Evolutionary conservation across 2,797 vertebrate species (phyloP).

Genomic region (Gila robusta): DNA sequence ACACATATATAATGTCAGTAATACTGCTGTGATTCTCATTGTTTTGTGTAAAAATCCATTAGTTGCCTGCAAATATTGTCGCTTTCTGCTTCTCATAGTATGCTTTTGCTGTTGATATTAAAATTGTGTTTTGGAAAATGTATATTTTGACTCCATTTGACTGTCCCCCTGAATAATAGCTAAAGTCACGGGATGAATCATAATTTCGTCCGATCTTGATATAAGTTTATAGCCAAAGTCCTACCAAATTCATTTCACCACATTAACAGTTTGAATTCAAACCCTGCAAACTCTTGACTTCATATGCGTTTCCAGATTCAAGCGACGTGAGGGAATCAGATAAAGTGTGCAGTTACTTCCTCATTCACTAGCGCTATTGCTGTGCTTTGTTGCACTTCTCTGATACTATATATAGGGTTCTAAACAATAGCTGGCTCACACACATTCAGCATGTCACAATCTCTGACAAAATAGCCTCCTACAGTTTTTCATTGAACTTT

Average conservation of each 20-base stretch:
- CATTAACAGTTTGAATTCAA: background rate
- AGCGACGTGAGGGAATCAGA: background rate
- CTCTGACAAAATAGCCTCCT: background rate
- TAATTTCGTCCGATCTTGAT: background rate
- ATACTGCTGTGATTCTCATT: conserved; percentile 14
- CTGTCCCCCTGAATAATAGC: background rate
- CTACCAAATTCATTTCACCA: background rate
- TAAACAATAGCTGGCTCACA: background rate
- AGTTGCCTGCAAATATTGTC: background rate
- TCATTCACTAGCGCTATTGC: conserved; percentile 21
- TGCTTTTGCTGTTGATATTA: conserved; percentile 35
- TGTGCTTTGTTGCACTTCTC: background rate
- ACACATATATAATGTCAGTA: background rate
- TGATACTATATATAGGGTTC: background rate
- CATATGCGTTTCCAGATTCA: background rate
- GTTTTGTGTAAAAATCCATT: conserved; percentile 1
- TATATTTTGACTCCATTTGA: background rate
- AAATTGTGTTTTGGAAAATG: conserved; percentile 14
- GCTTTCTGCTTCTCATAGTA: background rate
- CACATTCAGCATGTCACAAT: background rate
- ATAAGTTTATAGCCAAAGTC: background rate
- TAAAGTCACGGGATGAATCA: background rate
- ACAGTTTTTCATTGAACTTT: background rate
- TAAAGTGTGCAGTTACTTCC: conserved; percentile 22
- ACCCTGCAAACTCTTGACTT: background rate